These are phyloP conservation scores for Xiphophorus birchmanni DNA, from an alignment of 2,797 vertebrate genomes.

Conservation along the genomic window DNA sequence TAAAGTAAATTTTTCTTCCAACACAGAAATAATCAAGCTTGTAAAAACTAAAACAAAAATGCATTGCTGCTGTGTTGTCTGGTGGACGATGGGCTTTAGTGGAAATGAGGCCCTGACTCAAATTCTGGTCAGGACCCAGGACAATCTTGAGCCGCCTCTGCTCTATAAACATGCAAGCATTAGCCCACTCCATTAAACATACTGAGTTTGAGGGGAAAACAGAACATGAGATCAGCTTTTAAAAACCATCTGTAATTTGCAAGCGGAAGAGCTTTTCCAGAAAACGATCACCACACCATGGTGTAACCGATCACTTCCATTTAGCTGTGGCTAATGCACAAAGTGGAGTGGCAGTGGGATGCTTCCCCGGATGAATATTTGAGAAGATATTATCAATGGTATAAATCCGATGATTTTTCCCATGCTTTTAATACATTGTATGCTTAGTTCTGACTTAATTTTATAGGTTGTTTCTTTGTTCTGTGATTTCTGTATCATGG, in stretches of 20 bases:
- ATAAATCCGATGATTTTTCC: slow-evolving; percentile 18
- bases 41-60: not conserved
- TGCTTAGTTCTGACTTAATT: slow-evolving; percentile 3
- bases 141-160: not conserved
- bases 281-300: slow-evolving; percentile 50
- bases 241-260: slow-evolving; percentile 53
- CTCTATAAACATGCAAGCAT: not conserved
- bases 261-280: slow-evolving; percentile 30
- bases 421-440: slow-evolving; percentile 19
- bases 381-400: slow-evolving; percentile 43
- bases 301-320: slow-evolving; percentile 52
- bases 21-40: not conserved
- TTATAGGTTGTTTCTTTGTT: slow-evolving; percentile 1
- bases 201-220: slow-evolving; percentile 13
- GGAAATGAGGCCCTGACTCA: not conserved
- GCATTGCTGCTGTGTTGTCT: not conserved
- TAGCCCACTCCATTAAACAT: slow-evolving; percentile 22
- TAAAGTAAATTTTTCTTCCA: not conserved
- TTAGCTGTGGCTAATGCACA: slow-evolving; percentile 55
- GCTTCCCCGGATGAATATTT: slow-evolving; percentile 28
- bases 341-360: slow-evolving; percentile 39
- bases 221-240: slow-evolving; percentile 38
- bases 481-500: not conserved
- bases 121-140: not conserved
- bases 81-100: not conserved